A percentile compares a stretch with the other conserved stretches of the same genome.
phyloP scores from a whole-genome alignment of 1,140 invertebrate species.

The Gryllus bimaculatus region DNA sequence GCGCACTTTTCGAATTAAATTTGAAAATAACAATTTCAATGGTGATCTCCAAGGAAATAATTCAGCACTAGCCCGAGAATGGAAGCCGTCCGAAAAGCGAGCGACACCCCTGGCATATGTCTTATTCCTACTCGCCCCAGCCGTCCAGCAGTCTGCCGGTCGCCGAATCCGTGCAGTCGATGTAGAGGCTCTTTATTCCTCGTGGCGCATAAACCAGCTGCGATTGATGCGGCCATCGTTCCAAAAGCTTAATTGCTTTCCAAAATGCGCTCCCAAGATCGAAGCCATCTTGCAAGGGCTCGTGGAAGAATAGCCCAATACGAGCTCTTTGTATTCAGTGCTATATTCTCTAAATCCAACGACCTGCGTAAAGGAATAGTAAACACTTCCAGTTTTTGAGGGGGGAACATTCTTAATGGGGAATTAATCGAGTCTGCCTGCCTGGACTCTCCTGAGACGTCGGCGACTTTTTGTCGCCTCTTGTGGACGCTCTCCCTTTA shows the following conservation, averaged over 20 bases:
- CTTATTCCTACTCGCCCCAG: no score
- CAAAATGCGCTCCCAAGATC: not conserved
- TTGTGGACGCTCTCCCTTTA: not conserved
- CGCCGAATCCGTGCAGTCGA: not conserved
- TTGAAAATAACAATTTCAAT: no score
- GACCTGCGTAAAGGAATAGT: not conserved
- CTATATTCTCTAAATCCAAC: not conserved
- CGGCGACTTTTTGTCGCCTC: not conserved
- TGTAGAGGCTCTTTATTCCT: not conserved
- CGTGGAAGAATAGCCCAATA: not conserved
- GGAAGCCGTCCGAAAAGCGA: no score
- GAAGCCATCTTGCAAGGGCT: no score
- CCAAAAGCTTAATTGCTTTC: not conserved
- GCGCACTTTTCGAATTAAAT: no score
- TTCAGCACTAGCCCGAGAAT: no score
- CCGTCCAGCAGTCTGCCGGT: no score
- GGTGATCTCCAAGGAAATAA: no score
- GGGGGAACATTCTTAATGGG: not conserved
- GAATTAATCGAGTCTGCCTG: not conserved
- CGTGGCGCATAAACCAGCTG: not conserved
- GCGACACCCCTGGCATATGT: no score
- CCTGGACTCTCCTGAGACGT: not conserved
- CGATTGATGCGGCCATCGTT: not conserved
- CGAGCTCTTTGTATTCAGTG: not conserved
- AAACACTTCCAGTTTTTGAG: not conserved